Evolutionary conservation across 2,888 invertebrate species (phyloP).

Genomic region (Orthosia gothica): DNA sequence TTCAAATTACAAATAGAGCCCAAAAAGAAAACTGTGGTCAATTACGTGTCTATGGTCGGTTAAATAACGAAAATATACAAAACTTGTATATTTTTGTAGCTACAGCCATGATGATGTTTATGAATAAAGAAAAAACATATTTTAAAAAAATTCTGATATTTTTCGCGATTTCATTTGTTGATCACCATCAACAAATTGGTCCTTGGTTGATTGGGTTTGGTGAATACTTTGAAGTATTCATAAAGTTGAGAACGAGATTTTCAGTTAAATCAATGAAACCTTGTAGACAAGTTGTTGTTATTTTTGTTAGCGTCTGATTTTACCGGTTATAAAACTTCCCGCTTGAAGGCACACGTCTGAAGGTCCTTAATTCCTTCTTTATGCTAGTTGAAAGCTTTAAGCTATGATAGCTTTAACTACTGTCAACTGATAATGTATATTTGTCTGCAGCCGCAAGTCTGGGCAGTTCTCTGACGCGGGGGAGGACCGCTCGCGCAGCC

Average conservation of each 20-base stretch:
- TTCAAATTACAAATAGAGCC: no score
- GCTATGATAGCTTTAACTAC: neutral
- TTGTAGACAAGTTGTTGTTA: no score
- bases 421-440: neutral
- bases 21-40: neutral
- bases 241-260: neutral
- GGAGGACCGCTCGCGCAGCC: constrained; percentile 84
- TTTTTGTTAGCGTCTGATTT: neutral
- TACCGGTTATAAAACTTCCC: no score
- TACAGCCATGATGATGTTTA: neutral
- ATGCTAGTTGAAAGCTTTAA: neutral
- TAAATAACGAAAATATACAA: neutral
- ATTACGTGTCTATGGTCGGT: neutral
- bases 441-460: constrained; percentile 84
- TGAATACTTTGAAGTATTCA: no score
- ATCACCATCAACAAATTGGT: no score
- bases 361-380: neutral
- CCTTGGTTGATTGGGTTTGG: no score
- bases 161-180: no score
- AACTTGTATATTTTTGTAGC: no score
- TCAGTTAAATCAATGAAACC: neutral
- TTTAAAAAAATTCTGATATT: no score
- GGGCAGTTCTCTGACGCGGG: constrained; percentile 89
- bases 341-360: neutral
- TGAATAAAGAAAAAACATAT: neutral